Evolutionary conservation across 2,113 vertebrate genomes (phyloP).

Genomic region (Pandion haliaetus): DNA sequence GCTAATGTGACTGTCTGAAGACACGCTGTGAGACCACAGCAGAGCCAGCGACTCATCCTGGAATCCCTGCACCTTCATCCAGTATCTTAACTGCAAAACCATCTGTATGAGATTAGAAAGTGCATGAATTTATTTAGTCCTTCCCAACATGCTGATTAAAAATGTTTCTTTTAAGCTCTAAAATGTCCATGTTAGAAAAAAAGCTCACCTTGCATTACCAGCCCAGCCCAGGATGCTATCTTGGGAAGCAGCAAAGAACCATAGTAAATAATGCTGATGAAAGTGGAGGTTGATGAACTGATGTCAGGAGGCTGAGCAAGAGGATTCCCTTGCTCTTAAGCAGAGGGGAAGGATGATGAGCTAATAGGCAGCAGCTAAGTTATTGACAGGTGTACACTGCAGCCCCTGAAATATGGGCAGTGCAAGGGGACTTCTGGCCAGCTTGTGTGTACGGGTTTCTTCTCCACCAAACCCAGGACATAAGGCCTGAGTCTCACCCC

Average conservation of each 20-base stretch:
- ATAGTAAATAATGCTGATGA: not conserved
- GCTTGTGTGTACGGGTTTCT: not conserved
- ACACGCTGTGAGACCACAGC: not conserved
- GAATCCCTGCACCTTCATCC: not conserved
- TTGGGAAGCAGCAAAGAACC: not conserved
- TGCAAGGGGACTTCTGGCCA: not conserved
- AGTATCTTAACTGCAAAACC: not conserved
- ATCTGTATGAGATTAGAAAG: not conserved
- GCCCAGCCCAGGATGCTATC: not conserved
- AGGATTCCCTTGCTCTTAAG: not conserved
- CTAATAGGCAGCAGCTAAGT: not conserved
- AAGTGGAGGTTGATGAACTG: not conserved
- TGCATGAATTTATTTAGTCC: not conserved
- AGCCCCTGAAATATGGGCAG: not conserved
- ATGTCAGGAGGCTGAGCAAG: not conserved
- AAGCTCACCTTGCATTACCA: not conserved
- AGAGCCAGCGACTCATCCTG: not conserved
- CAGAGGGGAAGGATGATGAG: not conserved
- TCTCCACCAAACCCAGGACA: not conserved
- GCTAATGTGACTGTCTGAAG: constrained; percentile 1
- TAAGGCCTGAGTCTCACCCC: not conserved
- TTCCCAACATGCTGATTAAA: not conserved
- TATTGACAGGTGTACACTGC: not conserved
- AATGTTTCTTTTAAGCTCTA: not conserved
- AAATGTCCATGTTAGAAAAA: not conserved